A percentile compares a stretch with the other conserved stretches of the same genome.
Evolutionary conservation across 2,888 invertebrate genomes (phyloP).

Genomic region (Rugalucina vietnamica): DNA sequence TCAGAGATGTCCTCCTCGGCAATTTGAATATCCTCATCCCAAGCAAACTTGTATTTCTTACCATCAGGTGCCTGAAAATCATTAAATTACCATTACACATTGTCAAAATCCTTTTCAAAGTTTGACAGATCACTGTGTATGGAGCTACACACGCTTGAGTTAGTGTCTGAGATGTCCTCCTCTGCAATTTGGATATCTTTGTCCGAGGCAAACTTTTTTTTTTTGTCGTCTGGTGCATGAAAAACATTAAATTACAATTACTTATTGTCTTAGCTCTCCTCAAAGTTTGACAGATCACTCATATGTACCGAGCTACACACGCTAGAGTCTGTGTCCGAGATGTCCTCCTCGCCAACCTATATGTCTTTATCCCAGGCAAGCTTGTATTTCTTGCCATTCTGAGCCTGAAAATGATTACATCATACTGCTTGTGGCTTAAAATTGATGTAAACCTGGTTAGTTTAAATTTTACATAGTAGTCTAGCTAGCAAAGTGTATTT

Average conservation of each 20-base stretch:
- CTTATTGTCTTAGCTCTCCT: not conserved
- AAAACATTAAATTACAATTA: not conserved
- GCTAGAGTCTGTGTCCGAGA: slow-evolving; percentile 75
- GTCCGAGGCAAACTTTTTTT: slow-evolving; percentile 82
- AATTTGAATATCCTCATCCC: slow-evolving; percentile 73
- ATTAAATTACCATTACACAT: no score
- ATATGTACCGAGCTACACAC: slow-evolving; percentile 84
- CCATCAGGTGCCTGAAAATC: slow-evolving; percentile 21
- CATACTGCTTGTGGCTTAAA: no score
- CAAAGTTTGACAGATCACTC: slow-evolving; percentile 83
- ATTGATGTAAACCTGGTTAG: no score
- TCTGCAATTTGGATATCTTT: slow-evolving; percentile 69
- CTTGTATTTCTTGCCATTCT: slow-evolving; percentile 67
- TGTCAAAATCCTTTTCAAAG: slow-evolving; percentile 76
- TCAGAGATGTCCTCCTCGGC: slow-evolving; percentile 70
- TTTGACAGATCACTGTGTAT: slow-evolving; percentile 84
- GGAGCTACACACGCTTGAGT: slow-evolving; percentile 82
- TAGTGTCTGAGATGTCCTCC: slow-evolving; percentile 72
- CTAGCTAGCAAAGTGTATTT: no score
- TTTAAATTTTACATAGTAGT: no score
- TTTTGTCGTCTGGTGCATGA: slow-evolving; percentile 32
- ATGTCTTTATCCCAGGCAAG: slow-evolving; percentile 80
- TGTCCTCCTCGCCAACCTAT: slow-evolving; percentile 69
- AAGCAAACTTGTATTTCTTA: slow-evolving; percentile 79
- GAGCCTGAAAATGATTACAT: no score